phyloP scores from a whole-genome alignment of 2,797 vertebrate species.

The Intellagama lesueurii region DNA sequence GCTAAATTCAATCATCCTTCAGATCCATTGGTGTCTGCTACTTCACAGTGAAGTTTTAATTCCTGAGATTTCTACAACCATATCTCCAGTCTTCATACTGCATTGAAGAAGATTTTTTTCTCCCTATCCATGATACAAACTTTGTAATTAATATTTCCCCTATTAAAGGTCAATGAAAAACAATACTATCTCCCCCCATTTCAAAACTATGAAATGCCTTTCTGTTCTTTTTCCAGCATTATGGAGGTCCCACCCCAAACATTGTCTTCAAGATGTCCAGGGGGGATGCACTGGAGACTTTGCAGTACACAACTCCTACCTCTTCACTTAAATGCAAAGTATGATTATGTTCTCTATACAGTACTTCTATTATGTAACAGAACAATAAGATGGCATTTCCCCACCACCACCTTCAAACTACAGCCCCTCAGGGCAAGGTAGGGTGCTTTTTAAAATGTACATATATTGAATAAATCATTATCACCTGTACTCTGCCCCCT shows the following conservation, averaged over 20 bases:
- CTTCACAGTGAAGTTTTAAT: conserved; percentile 64
- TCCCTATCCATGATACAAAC: neutral
- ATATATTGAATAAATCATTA: too few relatives aligned
- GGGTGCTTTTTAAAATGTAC: too few relatives aligned
- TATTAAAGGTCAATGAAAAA: neutral
- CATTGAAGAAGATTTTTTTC: neutral
- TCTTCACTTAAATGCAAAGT: neutral
- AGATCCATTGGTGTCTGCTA: conserved; percentile 66
- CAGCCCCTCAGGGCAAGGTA: too few relatives aligned
- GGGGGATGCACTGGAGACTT: neutral
- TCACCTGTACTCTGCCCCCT: too few relatives aligned
- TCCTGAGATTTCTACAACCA: conserved; percentile 36
- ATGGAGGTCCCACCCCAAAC: neutral
- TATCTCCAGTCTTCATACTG: conserved; percentile 4
- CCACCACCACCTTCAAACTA: neutral
- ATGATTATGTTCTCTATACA: neutral
- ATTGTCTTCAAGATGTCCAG: neutral
- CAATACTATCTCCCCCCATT: neutral
- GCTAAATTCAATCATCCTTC: conserved; percentile 68
- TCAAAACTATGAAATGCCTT: neutral
- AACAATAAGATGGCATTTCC: neutral
- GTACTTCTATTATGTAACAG: neutral
- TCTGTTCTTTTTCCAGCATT: neutral
- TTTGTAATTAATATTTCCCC: neutral
- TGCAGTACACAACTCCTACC: neutral